Evolutionary conservation across 2,113 vertebrate species (phyloP), one percentile per base, ranked within the genome.

Genomic region (Copsychus sechellarum): DNA sequence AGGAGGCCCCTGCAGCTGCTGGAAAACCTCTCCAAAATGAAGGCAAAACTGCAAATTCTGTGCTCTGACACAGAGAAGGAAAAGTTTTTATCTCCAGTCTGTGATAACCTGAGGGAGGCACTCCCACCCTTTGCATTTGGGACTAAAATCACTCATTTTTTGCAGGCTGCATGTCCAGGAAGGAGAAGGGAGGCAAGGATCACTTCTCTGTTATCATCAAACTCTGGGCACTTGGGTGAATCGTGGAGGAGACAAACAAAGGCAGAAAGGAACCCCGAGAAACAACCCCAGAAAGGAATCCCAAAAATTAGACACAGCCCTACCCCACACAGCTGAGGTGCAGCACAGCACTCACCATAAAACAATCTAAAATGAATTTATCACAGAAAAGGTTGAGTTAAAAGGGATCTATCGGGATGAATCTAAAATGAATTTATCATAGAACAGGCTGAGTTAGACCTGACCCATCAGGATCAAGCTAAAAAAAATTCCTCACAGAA

Each of bases 31-130:
- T 9, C 11, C 29, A 48, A 34, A 88, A 80, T 6, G 0, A 26
- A 60, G 17, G 71, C 62, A 83, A 56, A 28, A 7, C 58, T 28
- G 69, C 38, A 66, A 5, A 51, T 26, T 38, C 60, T 14, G 56
- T 20, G 77, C 86, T 92, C 43, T 51, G 73, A 21, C 31, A 53
- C 47, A 67, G 54, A 74, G 45, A 50, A 43, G 72, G 42, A 64
- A 3, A 16, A 58, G 11, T 9, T 62, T 65, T n/a, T 1, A 7
- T 7, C 61, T 24, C 24, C 6, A 7, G 36, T 0, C 7, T 11
- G 1, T 2, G 19, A 18, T 12, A 17, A 4, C 7, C 1, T 18
- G 40, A 45, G 67, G 62, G 31, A 66, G 22, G n/a, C 7, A 25
- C 5, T 66, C 20, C 36, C 28, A 9, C 1, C 1, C 22, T 20